Evolutionary conservation across 2,797 vertebrate genomes (phyloP), one percentile per base, ranked within the genome.

Genomic region (Sebastes steindachneri): DNA sequence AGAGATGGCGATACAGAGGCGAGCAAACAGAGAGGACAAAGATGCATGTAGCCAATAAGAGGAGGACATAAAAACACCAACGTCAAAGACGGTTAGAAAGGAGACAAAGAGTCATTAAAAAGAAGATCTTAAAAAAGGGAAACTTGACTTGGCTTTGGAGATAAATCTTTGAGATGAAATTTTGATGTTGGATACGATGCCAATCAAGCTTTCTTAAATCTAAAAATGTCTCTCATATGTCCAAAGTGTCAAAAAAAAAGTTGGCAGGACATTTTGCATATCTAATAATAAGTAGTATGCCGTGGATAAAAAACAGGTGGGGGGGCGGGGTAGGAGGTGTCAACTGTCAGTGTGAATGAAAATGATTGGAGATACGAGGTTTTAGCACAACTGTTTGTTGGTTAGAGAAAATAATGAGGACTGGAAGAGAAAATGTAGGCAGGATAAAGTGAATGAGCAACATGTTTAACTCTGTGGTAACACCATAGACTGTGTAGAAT

Each of bases 1-100:
- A 75, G 67, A 91, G 55, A 80, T n/a, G 62, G 81, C 19, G 87
- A 76, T 31, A 64, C 58, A 75, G 78, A 83, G 73, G 60, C 33
- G 54, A 75, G 53, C 48, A 77, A 79, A 80, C 48, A 66, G 68
- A 35, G 68, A 63, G 29, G 66, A 59, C 11, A 26, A 64, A 51
- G 57, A 67, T 8, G 26, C 31, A 58, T 3, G 19, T 2, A 64
- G 19, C 14, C 58, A 59, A 28, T 53, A 9, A 35, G 25, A 64
- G 25, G 31, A 31, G 23, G 33, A n/a, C 35, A 28, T 31, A 54
- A 31, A 31, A 15, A 69, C 63, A 63, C 37, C 2, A 54, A 0
- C 15, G 29, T 72, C 29, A 11, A 17, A 58, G 37, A 59, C 51
- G 57, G 15, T 37, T 31, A 21, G 2, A 68, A 26, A 62, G 53